These are phyloP conservation scores for Oceanites oceanicus DNA, from an alignment of 2,113 vertebrate species.

Conservation along the genomic window DNA sequence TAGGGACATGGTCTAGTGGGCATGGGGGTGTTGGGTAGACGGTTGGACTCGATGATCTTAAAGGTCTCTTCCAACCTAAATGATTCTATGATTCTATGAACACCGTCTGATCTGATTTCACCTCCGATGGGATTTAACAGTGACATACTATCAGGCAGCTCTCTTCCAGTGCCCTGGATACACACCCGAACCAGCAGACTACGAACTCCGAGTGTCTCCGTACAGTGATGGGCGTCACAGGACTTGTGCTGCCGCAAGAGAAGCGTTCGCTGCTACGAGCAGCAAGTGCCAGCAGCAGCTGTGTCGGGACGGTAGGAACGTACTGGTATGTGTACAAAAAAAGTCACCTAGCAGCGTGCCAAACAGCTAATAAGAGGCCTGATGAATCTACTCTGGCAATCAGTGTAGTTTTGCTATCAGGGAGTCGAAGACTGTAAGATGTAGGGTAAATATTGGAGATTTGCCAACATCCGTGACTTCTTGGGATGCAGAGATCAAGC, in stretches of 20 bases:
- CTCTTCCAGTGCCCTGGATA: neutral
- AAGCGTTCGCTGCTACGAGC: neutral
- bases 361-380: neutral
- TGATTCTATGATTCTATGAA: too few species aligned
- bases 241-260: neutral
- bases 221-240: accelerated
- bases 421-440: neutral
- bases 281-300: neutral
- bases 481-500: neutral
- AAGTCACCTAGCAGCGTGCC: neutral
- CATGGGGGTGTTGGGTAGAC: too few species aligned
- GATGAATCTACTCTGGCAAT: neutral
- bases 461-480: neutral
- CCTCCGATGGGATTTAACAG: neutral
- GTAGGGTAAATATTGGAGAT: neutral
- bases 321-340: neutral
- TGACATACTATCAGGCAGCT: neutral
- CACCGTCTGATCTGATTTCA: neutral
- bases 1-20: too few species aligned
- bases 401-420: neutral
- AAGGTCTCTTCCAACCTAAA: too few species aligned
- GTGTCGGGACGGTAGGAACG: neutral
- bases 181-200: neutral
- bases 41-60: too few species aligned
- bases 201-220: neutral